These are phyloP conservation scores for Homarus americanus DNA, from an alignment of 1,140 invertebrate genomes.

Conservation along the genomic window DNA sequence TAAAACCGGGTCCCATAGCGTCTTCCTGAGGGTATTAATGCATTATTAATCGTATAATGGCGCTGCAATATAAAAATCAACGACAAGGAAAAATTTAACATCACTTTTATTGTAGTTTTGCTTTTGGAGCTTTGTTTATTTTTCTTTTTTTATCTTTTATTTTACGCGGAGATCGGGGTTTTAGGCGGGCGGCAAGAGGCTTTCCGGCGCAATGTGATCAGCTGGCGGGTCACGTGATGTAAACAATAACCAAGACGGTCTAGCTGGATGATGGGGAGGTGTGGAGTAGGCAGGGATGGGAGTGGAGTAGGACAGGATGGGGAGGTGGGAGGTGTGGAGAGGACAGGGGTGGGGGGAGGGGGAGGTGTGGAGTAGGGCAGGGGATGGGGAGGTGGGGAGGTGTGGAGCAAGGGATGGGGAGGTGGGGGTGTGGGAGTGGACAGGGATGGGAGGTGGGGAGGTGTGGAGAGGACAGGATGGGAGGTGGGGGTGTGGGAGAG, in stretches of 20 bases:
- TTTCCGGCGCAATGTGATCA: too few relatives aligned
- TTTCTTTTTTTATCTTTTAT: too few relatives aligned
- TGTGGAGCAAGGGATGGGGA: too few relatives aligned
- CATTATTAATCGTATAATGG: constrained; percentile 56
- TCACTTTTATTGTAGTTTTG: too few relatives aligned
- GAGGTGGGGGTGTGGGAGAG: too few relatives aligned
- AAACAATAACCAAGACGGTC: too few relatives aligned
- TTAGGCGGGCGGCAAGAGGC: not conserved
- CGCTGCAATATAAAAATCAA: constrained; percentile 43
- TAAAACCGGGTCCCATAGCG: constrained; percentile 1
- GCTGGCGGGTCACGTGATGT: not conserved
- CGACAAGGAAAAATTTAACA: not conserved
- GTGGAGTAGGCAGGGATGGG: not conserved
- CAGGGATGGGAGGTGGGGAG: too few relatives aligned
- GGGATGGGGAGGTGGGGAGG: not conserved
- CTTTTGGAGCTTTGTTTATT: too few relatives aligned
- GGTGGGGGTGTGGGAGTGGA: too few relatives aligned
- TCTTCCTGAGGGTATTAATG: constrained; percentile 24
- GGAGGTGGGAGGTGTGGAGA: not conserved
- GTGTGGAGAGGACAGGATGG: too few relatives aligned
- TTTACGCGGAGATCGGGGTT: not conserved
- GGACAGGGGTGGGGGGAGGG: not conserved
- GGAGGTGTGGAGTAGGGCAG: not conserved
- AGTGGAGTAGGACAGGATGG: not conserved
- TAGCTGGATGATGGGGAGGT: too few relatives aligned